These are phyloP conservation scores for Numenius arquata DNA, from an alignment of 2,113 vertebrate genomes.

Conservation along the genomic window DNA sequence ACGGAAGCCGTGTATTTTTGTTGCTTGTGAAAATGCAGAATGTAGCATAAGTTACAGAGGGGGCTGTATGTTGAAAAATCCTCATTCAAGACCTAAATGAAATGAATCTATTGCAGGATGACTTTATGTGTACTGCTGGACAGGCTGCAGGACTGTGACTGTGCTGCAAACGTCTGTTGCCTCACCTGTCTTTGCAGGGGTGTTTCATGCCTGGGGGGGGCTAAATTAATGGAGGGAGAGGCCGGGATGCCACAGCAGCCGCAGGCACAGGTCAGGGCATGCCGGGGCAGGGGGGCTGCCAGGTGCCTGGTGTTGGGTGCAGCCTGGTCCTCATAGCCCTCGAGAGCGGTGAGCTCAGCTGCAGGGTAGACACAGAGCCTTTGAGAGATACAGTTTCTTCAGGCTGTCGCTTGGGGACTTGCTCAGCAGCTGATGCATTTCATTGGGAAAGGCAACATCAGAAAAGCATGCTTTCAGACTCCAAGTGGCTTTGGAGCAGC, in stretches of 20 bases:
- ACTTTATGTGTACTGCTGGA: background rate
- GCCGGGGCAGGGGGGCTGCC: background rate
- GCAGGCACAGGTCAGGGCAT: background rate
- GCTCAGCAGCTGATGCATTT: constrained; percentile 48
- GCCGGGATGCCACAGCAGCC: background rate
- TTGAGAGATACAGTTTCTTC: constrained; percentile 52
- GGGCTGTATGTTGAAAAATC: background rate
- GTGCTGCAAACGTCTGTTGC: fast-evolving
- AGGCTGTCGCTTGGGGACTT: background rate
- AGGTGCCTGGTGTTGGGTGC: background rate
- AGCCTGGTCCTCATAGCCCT: background rate
- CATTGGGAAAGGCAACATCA: background rate
- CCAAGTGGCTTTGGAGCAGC: constrained; percentile 36
- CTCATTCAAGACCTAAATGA: background rate
- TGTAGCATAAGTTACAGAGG: background rate
- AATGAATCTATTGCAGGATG: background rate
- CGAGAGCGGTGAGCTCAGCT: background rate
- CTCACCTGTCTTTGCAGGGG: background rate
- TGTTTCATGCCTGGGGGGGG: background rate
- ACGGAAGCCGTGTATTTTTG: background rate
- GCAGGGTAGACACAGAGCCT: background rate
- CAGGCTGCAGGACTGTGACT: background rate
- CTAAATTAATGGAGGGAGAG: fast-evolving
- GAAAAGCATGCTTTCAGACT: background rate
- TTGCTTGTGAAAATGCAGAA: background rate